These are phyloP conservation scores for Magallana angulata DNA, from an alignment of 1,140 invertebrate genomes.

Conservation along the genomic window DNA sequence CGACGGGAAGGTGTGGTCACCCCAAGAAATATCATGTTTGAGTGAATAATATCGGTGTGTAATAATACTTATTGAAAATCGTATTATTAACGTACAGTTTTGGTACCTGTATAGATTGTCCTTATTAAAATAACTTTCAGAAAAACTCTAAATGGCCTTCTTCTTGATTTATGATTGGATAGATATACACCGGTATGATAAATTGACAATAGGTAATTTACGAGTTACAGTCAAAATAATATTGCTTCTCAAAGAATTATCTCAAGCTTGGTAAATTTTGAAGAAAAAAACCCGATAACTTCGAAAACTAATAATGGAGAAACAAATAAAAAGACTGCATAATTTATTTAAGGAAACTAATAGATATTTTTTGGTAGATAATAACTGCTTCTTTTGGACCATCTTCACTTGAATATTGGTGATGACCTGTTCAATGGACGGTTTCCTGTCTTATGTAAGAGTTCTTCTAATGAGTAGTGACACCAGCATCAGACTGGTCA, in stretches of 20 bases:
- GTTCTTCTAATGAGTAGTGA: neutral
- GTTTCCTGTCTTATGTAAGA: neutral
- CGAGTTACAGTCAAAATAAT: neutral
- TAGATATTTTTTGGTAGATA: neutral
- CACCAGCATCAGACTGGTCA: neutral
- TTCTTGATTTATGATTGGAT: neutral
- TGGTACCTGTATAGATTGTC: neutral
- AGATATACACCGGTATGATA: neutral
- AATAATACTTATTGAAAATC: too few relatives aligned
- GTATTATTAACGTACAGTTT: neutral
- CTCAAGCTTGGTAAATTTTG: neutral
- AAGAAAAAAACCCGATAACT: neutral
- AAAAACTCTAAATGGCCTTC: neutral
- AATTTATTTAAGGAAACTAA: neutral
- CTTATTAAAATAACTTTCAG: neutral
- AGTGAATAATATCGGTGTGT: neutral
- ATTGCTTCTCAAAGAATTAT: neutral
- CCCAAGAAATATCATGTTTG: slow-evolving; percentile 37
- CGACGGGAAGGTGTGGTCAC: slow-evolving; percentile 36
- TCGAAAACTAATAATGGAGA: neutral
- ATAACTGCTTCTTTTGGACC: neutral
- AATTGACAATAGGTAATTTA: neutral
- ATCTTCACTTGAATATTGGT: neutral
- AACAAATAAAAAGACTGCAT: neutral
- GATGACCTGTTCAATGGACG: neutral